Evolutionary conservation across 2,797 vertebrate genomes (phyloP).

Genomic region (Amblyopsis hoosieri): DNA sequence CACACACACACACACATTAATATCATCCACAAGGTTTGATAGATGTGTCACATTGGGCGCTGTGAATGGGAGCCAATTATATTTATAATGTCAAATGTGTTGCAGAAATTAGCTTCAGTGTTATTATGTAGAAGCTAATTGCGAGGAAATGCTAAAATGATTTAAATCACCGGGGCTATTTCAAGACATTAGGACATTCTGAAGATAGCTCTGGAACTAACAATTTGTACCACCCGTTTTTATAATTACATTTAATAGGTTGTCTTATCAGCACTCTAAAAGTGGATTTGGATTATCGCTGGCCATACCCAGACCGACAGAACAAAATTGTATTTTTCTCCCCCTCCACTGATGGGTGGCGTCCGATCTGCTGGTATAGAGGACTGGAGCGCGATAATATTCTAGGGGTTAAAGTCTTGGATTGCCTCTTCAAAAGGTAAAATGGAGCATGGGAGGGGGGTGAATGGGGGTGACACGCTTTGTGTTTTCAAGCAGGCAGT

Average conservation of each 20-base stretch:
- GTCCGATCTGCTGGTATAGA: constrained; percentile 56
- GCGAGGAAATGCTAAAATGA: constrained; percentile 79
- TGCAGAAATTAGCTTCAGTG: constrained; percentile 86
- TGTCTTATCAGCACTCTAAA: constrained; percentile 77
- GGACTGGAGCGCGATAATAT: constrained; percentile 68
- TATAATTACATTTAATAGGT: constrained; percentile 82
- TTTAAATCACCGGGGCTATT: constrained; percentile 78
- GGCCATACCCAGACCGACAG: constrained; percentile 64
- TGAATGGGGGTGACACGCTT: constrained; percentile 54
- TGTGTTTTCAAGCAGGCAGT: constrained; percentile 71
- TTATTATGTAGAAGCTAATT: constrained; percentile 81
- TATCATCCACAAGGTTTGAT: constrained; percentile 85
- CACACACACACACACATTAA: constrained; percentile 68
- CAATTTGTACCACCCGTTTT: constrained; percentile 72
- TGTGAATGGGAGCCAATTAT: constrained; percentile 95
- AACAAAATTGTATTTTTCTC: constrained; percentile 65
- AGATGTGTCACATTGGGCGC: constrained; percentile 89
- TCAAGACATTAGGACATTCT: constrained; percentile 78
- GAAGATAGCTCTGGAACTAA: constrained; percentile 75
- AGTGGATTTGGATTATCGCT: constrained; percentile 78
- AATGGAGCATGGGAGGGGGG: constrained; percentile 42
- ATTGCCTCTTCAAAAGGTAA: constrained; percentile 76
- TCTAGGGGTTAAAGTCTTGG: constrained; percentile 76
- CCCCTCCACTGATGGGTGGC: constrained; percentile 54
- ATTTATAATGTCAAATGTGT: constrained; percentile 99